These are phyloP conservation scores for Clinocottus analis DNA, from an alignment of 2,113 vertebrate genomes.

Conservation along the genomic window DNA sequence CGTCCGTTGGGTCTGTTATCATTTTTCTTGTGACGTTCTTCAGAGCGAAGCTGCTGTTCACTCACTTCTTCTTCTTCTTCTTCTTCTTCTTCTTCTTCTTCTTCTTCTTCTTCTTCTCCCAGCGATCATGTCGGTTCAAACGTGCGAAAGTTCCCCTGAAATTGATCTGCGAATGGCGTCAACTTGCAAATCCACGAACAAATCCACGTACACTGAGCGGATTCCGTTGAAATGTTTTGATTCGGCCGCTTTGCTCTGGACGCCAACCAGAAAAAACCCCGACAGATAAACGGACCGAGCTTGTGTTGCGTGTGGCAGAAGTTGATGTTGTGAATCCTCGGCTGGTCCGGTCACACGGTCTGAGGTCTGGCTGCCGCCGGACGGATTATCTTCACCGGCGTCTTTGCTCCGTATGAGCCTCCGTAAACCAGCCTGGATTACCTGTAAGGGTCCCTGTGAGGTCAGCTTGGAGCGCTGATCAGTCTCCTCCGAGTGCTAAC, in stretches of 20 bases:
- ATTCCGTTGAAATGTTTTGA: not conserved
- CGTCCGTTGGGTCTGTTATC: conserved; percentile 40
- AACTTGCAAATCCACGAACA: not conserved
- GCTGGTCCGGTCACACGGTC: not conserved
- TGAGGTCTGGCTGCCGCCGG: not conserved
- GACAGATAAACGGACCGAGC: not conserved
- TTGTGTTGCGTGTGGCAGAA: not conserved
- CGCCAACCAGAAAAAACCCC: too few relatives aligned
- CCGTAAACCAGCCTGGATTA: conserved; percentile 11
- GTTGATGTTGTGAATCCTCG: not conserved
- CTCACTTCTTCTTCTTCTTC: conserved; percentile 1
- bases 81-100: not conserved
- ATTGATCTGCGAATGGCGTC: not conserved
- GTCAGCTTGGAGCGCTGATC: not conserved
- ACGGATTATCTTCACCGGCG: conserved; percentile 21
- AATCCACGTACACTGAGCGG: not conserved
- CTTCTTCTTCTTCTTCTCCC: not conserved
- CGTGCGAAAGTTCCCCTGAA: not conserved
- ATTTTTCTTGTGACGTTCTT: not conserved
- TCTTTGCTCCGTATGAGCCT: conserved; percentile 22
- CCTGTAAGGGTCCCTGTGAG: conserved; percentile 8
- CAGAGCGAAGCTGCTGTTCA: not conserved
- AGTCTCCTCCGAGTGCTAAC: too few relatives aligned
- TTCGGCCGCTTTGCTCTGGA: not conserved
- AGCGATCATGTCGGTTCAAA: not conserved